Evolutionary conservation across 2,888 invertebrate species (phyloP).

Genomic region (Elegia similella): DNA sequence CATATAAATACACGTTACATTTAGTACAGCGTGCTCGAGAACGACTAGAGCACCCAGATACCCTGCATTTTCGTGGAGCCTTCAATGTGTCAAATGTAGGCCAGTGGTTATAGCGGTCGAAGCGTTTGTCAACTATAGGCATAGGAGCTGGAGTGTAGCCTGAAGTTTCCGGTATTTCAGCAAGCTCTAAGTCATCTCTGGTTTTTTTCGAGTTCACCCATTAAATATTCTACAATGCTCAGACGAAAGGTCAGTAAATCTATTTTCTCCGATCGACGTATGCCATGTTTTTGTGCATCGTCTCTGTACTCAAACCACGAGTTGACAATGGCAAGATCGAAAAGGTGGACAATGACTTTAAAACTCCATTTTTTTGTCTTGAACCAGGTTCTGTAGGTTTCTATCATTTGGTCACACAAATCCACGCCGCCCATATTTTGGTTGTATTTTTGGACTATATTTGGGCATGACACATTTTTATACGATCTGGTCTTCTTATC

Average conservation of each 20-base stretch:
- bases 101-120: conserved; percentile 22
- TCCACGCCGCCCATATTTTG: conserved; percentile 37
- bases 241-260: conserved; percentile 29
- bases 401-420: conserved; percentile 34
- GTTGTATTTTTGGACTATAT: conserved; percentile 32
- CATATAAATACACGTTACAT: conserved; percentile 19
- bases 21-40: conserved; percentile 7
- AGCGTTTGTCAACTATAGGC: conserved; percentile 24
- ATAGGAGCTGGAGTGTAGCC: conserved; percentile 24
- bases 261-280: conserved; percentile 20
- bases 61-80: conserved; percentile 14
- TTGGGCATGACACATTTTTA: conserved; percentile 31
- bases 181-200: conserved; percentile 24
- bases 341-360: conserved; percentile 41
- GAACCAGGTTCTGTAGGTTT: conserved; percentile 34
- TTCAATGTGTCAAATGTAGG: conserved; percentile 16
- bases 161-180: conserved; percentile 21
- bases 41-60: conserved; percentile 11
- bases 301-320: conserved; percentile 6
- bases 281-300: not conserved
- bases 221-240: conserved; percentile 25
- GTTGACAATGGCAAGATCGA: conserved; percentile 23
- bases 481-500: conserved; percentile 20
- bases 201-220: conserved; percentile 22
- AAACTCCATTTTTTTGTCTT: conserved; percentile 26